Base-by-base conservation (phyloP, 2,113 vertebrate genomes). In the Theristicus caerulescens region DNA sequence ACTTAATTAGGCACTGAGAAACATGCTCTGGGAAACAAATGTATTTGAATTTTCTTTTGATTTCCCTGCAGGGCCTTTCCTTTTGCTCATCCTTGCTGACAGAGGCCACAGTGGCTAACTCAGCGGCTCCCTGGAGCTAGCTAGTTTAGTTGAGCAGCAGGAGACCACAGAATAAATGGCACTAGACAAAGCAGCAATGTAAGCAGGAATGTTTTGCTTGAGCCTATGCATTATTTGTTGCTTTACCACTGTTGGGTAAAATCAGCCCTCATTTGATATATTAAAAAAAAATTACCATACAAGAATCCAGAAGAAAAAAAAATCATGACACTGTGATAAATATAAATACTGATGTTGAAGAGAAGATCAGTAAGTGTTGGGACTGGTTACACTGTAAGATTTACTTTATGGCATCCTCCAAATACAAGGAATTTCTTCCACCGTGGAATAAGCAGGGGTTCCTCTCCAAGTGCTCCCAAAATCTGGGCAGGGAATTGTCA, bases 311-410 rank as follows among this genome's bases (percentile, higher is more conserved):
- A 91, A 55, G 7, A 12, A 91, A 84, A 65, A 65, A 36, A 71
- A 51, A n/a, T 11, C 11, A 34, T 19, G 5, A 55, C 40, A n/a
- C 31, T 25, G 32, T 6, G 2, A 59, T 47, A 82, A 88, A 72
- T 24, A 64, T 6, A 51, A 81, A 31, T 42, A 51, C 10, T 26
- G 29, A 16, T 44, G 29, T 46, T 74, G 73, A 93, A 79, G 51
- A 49, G 31, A 82, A 32, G 34, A 67, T 67, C 54, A n/a, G 7
- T 34, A 76, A 61, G 22, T 5, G 8, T 3, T 84, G 10, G 27
- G 52, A 52, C 26, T 6, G 1, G 17, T 46, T 74, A 62, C 6
- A 31, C 17, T 0, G 0, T 18, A 70, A 58, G 38, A 79, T 76
- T 89, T 66, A 34, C 38, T 67, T 78, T 26, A 79, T 11, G 5